Percentiles rank a stretch among this genome's conserved stretches.
Evolutionary conservation across 1,140 invertebrate species (phyloP).

Genomic region (Polypedilum pembai): DNA sequence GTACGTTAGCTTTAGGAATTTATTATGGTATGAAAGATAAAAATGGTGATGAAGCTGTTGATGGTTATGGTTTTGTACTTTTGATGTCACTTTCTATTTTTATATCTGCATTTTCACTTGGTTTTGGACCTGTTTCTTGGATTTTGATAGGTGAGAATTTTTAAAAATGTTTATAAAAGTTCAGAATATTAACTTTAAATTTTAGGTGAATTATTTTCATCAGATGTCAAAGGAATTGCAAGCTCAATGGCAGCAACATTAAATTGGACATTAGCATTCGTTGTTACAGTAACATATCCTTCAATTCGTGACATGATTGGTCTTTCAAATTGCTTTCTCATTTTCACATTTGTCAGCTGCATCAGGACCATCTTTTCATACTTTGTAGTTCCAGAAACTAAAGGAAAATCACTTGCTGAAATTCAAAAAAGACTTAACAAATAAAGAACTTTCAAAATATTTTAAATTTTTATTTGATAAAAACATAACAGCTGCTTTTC

Average conservation of each 20-base stretch:
- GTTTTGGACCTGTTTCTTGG: slow-evolving; percentile 75
- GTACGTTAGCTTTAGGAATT: slow-evolving; percentile 53
- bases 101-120: slow-evolving; percentile 67
- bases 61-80: slow-evolving; percentile 57
- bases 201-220: slow-evolving; percentile 60
- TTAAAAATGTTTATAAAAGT: background rate
- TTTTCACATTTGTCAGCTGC: slow-evolving; percentile 65
- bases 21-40: slow-evolving; percentile 55
- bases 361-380: slow-evolving; percentile 65
- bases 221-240: slow-evolving; percentile 67
- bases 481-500: no score
- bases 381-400: slow-evolving; percentile 79
- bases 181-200: background rate
- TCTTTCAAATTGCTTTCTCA: slow-evolving; percentile 53
- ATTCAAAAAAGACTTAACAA: slow-evolving; percentile 57
- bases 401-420: slow-evolving; percentile 78
- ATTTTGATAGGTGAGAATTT: slow-evolving; percentile 48
- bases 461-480: background rate
- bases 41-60: slow-evolving; percentile 32
- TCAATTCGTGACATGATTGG: slow-evolving; percentile 39
- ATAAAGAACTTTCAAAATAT: background rate
- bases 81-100: slow-evolving; percentile 64
- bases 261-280: slow-evolving; percentile 73
- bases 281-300: slow-evolving; percentile 64
- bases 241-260: slow-evolving; percentile 63